Conservation (phyloP, 2,797 vertebrate species). For the Lepus townsendii region DNA sequence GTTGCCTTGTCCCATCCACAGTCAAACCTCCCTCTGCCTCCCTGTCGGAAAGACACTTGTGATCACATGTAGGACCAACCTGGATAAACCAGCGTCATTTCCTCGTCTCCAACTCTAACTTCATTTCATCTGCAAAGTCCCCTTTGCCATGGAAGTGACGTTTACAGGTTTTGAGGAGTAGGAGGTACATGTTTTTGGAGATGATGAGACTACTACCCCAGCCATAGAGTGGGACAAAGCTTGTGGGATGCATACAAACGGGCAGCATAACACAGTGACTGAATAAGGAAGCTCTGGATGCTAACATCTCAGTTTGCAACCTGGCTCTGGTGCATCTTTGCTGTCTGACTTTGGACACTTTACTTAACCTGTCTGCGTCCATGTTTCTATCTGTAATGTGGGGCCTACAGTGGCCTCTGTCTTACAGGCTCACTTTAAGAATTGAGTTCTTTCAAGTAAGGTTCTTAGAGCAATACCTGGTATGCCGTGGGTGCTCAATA, state of each 20-base stretch:
- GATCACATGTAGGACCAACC: not conserved
- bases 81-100: not conserved
- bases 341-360: not conserved
- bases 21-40: not conserved
- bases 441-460: slow-evolving; percentile 5
- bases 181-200: not conserved
- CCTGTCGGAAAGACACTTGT: not conserved
- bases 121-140: not conserved
- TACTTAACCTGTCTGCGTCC: not conserved
- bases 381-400: not conserved
- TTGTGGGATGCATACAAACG: not conserved
- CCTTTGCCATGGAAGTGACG: not conserved
- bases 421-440: not conserved
- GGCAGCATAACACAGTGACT: not conserved
- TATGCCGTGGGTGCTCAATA: not conserved
- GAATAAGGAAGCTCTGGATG: not conserved
- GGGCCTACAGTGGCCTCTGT: not conserved
- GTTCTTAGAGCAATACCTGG: not conserved
- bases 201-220: not conserved
- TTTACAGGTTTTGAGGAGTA: not conserved
- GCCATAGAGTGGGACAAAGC: not conserved
- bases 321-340: not conserved
- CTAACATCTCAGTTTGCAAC: not conserved
- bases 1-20: not conserved
- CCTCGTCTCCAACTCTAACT: not conserved